Base-by-base conservation (phyloP, 1,140 invertebrate genomes). In the Nautilus pompilius region DNA sequence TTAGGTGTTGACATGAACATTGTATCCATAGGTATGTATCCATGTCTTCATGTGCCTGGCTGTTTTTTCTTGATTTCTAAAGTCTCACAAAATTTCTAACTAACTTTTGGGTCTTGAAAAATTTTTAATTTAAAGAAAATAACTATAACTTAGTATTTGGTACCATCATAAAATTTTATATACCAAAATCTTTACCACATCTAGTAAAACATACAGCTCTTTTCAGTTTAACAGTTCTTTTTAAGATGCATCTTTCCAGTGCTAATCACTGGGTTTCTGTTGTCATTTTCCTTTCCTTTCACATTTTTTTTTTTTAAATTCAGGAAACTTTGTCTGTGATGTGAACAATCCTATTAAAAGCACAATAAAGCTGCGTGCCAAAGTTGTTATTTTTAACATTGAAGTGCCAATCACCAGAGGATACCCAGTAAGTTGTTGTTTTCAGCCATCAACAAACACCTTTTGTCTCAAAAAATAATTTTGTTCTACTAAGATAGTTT, bases 301-400 rank as follows among this genome's bases (percentile, higher is more conserved):
- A n/a, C n/a, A n/a, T 46, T 46, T 46, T 46, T 22, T 45, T 49
- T 28, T 26, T 17, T 41, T 32, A 41, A 32, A 71, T 60, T 29
- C 57, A 80, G 79, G 80, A 6, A 77, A 74, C 68, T 87, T 98
- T 24, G 74, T 98, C 3, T 96, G 93, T 84, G 91, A 94, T 84
- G 88, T 89, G 0, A 75, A 84, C 5, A 84, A 87, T 71, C 95
- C 93, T 5, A 88, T 95, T 15, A 90, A 89, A 30, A 87, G 91
- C 10, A 88, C 90, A 1, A 88, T 87, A 3, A 87, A 89, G 63
- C 93, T 99, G 76, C 88, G 93, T 85, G 95, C 93, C 15, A 88
- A 94, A 68, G 88, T 99, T 70, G 93, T 98, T 29, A 88, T 97
- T 3, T 99, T 99, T 75, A 93, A 95, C 80, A 87, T 95, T 1